These are phyloP conservation scores for Smithornis capensis DNA, from an alignment of 2,113 vertebrate species.

Conservation along the genomic window DNA sequence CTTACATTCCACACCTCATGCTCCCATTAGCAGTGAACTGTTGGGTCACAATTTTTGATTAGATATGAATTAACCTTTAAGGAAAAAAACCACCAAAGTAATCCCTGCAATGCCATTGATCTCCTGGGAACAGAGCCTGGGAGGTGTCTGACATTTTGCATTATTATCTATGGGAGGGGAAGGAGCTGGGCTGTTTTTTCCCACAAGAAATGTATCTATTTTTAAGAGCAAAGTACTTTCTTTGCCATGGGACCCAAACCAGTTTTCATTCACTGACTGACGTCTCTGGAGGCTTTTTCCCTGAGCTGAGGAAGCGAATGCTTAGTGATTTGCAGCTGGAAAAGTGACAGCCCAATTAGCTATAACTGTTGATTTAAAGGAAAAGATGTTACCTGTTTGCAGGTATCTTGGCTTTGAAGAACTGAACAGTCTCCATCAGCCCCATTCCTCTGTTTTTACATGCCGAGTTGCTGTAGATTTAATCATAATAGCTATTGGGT, in stretches of 20 bases:
- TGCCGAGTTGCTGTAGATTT: background rate
- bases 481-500: background rate
- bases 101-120: background rate
- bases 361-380: background rate
- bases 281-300: conserved; percentile 35
- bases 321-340: conserved; percentile 10
- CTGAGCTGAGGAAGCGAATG: conserved; percentile 16
- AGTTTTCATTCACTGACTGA: conserved; percentile 51
- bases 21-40: background rate
- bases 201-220: conserved; percentile 61
- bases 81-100: background rate
- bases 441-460: background rate
- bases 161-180: conserved; percentile 50
- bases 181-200: conserved; percentile 42
- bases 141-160: conserved; percentile 44
- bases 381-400: background rate
- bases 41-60: background rate
- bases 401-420: background rate
- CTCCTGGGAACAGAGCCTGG: conserved; percentile 11
- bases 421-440: background rate
- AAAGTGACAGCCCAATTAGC: background rate
- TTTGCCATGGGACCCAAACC: conserved; percentile 55
- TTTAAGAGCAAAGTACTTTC: conserved; percentile 51
- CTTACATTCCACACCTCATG: background rate
- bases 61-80: background rate